Percentiles rank a stretch among this genome's conserved stretches.
phyloP scores from a whole-genome alignment of 2,113 vertebrate species.

The Campylomormyrus tamandua region DNA sequence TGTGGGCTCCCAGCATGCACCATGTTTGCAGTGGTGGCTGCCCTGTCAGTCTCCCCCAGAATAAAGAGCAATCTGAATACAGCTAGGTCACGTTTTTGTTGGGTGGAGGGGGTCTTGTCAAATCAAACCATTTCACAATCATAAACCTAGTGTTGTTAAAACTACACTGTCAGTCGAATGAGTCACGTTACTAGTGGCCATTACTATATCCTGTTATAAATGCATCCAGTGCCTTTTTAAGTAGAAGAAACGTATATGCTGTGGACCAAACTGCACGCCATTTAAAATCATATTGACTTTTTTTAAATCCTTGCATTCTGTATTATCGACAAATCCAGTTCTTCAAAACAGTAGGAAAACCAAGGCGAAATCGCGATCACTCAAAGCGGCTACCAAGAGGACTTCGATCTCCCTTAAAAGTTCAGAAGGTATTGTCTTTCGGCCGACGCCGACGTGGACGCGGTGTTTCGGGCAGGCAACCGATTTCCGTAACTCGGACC shows the following conservation, averaged over 20 bases:
- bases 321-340: neutral
- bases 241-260: neutral
- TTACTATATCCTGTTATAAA: neutral
- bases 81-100: neutral
- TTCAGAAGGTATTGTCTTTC: neutral
- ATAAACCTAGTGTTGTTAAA: neutral
- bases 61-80: neutral
- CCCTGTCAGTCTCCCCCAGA: neutral
- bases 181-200: neutral
- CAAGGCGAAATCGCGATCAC: neutral
- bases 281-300: neutral
- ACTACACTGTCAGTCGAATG: neutral
- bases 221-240: neutral
- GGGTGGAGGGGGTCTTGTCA: neutral
- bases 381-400: neutral
- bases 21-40: neutral
- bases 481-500: neutral
- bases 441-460: neutral
- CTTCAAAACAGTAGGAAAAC: neutral
- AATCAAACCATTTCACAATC: neutral
- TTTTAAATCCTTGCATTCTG: neutral
- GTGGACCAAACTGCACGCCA: neutral
- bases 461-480: neutral
- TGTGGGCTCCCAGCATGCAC: neutral
- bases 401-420: neutral